Evolutionary conservation across 2,113 vertebrate species (phyloP), one percentile per base, ranked within the genome.

Genomic region (Calypte anna): DNA sequence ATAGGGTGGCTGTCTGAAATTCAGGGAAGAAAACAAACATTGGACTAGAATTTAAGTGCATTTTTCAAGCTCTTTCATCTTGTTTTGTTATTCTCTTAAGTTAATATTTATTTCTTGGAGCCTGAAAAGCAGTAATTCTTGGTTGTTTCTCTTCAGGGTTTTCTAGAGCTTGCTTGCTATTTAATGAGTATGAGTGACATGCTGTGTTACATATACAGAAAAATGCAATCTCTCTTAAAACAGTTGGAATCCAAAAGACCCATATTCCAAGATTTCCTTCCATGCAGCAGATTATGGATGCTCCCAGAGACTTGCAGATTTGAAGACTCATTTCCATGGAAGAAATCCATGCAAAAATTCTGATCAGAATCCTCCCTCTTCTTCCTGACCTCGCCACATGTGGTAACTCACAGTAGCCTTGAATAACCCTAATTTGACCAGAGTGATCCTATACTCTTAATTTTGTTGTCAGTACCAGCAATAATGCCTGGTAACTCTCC

Each of bases 81-180:
- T 63, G n/a, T 91, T 94, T 77, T 81, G 57, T 89, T 93, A 72
- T 92, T 82, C 33, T 88, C 61, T 93, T 88, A 66, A 40, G 40
- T 94, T 95, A 76, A 70, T 88, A 72, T 77, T 94, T 93, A 83
- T 67, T 92, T 96, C 54, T 91, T 88, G 64, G 64, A 64, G n/a
- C 48, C 79, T 27, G 24, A 86, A 73, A n/a, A 82, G 55, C 33
- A 91, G 44, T 95, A 91, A 85, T 63, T 94, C 55, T 63, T 85
- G 27, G 14, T 50, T 73, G 43, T 90, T 95, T 80, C 61, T 94
- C 22, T 24, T 88, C 57, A 2, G 19, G 31, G 12, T 91, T 94
- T 91, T 81, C 51, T 61, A 40, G 72, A 27, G 78, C 68, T 88
- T 83, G 64, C 61, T 20, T 85, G 51, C 33, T 53, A 3, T 74